phyloP scores from a whole-genome alignment of 2,113 vertebrate genomes.

The Prunella himalayana region DNA sequence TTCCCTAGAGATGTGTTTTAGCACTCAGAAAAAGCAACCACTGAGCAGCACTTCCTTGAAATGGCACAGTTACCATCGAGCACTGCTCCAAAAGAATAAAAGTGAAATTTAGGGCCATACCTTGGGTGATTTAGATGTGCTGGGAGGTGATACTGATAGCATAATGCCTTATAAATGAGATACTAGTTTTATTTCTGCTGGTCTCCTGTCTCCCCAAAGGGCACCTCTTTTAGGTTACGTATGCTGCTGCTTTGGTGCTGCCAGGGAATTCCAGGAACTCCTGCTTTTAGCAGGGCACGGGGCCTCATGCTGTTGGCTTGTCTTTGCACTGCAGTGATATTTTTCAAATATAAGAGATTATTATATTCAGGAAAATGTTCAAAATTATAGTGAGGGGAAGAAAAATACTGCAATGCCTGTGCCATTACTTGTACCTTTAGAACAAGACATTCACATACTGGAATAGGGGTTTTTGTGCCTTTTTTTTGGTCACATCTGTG shows the following conservation, averaged over 20 bases:
- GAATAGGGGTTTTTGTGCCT: accelerated
- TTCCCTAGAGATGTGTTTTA: not conserved
- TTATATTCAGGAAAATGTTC: not conserved
- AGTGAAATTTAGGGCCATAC: not conserved
- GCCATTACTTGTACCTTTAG: not conserved
- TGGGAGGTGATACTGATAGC: not conserved
- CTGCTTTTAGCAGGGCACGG: not conserved
- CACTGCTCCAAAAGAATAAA: not conserved
- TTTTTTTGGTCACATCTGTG: not conserved
- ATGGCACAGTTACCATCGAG: accelerated
- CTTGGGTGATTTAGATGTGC: not conserved
- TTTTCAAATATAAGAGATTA: not conserved
- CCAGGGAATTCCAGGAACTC: constrained; percentile 55
- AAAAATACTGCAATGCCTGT: not conserved
- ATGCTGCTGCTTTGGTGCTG: not conserved
- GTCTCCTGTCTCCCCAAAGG: not conserved
- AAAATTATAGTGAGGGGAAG: not conserved
- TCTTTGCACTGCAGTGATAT: not conserved
- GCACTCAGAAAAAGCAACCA: not conserved
- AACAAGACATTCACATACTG: not conserved
- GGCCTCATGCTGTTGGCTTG: not conserved
- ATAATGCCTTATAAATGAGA: not conserved
- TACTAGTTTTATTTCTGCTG: not conserved
- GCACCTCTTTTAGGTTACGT: not conserved
- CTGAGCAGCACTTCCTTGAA: not conserved